phyloP scores from a whole-genome alignment of 2,113 vertebrate species.

The Gallinago media region DNA sequence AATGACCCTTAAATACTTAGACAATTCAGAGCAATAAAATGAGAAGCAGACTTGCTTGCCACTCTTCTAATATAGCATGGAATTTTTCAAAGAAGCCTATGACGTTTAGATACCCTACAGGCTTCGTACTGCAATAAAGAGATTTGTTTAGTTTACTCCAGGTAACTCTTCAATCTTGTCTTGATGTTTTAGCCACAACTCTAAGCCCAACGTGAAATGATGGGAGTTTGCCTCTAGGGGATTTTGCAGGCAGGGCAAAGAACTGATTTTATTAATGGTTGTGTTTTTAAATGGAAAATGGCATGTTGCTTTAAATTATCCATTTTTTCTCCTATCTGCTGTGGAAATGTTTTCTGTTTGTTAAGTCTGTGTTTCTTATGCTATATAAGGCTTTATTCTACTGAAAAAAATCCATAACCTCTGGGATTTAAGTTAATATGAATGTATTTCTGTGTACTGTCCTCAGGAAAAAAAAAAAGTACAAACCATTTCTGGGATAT shows the following conservation, averaged over 20 bases:
- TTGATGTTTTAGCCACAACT: neutral
- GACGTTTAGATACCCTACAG: neutral
- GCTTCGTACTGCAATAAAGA: rapidly evolving
- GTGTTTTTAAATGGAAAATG: neutral
- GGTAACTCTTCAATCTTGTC: neutral
- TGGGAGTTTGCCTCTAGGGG: neutral
- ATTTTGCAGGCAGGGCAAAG: neutral
- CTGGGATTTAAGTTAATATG: neutral
- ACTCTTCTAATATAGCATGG: rapidly evolving
- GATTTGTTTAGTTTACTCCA: neutral
- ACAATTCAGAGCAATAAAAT: neutral
- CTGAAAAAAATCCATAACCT: neutral
- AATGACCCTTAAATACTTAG: neutral
- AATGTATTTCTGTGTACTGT: neutral
- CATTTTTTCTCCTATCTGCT: neutral
- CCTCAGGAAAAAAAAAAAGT: neutral
- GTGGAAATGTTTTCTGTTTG: neutral
- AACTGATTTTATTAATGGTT: neutral
- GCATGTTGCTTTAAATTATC: neutral
- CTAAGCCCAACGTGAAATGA: neutral
- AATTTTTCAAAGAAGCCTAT: neutral
- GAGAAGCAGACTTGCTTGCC: neutral
- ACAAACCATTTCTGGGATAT: neutral
- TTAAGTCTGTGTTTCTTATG: neutral
- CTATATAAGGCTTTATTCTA: neutral